A percentile compares a stretch with the other conserved stretches of the same genome.
Conservation (phyloP, 2,797 vertebrate species). For the Phoxinus dragarum region DNA sequence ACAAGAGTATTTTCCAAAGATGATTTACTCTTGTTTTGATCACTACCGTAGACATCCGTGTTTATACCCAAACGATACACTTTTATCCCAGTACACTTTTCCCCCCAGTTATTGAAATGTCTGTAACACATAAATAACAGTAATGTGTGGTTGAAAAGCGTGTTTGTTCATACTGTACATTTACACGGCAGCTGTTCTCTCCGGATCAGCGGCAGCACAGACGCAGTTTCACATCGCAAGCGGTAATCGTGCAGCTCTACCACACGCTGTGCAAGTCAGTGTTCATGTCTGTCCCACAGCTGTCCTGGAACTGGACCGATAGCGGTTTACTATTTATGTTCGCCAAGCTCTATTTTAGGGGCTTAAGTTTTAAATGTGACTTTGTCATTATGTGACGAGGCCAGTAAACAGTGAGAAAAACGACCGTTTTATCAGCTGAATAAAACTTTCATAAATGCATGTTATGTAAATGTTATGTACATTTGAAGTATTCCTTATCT, state of each 20-base stretch:
- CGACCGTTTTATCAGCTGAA: background rate
- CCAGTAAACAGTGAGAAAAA: background rate
- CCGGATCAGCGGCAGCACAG: background rate
- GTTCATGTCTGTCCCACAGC: background rate
- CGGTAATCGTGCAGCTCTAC: background rate
- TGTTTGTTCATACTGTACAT: background rate
- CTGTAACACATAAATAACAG: background rate
- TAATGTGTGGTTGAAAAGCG: background rate
- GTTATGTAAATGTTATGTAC: background rate
- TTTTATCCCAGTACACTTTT: background rate
- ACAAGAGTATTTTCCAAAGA: background rate
- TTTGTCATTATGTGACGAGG: background rate
- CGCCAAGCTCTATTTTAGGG: background rate
- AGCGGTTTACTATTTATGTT: background rate
- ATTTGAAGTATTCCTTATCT: background rate
- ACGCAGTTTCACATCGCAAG: background rate
- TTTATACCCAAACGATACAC: background rate
- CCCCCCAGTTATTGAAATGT: background rate
- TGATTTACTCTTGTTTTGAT: background rate
- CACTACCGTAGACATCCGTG: background rate
- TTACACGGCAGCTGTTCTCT: background rate
- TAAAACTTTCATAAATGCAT: slow-evolving; percentile 9
- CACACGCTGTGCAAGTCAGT: background rate
- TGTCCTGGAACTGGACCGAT: background rate
- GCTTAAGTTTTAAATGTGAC: slow-evolving; percentile 1